phyloP scores from a whole-genome alignment of 2,888 invertebrate species.

The Zelleria hepariella region DNA sequence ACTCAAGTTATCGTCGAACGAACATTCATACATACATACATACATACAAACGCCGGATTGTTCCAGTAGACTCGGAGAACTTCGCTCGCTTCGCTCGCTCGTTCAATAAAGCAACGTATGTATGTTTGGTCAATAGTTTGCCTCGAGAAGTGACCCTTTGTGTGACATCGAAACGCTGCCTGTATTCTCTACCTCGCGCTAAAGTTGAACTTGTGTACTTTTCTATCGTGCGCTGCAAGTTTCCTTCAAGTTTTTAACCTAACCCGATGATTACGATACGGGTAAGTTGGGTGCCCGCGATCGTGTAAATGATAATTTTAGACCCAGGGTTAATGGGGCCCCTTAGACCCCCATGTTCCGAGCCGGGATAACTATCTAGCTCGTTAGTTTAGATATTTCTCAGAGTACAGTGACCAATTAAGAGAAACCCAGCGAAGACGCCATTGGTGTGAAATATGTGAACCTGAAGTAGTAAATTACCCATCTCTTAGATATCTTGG shows the following conservation, averaged over 20 bases:
- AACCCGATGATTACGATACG: background rate
- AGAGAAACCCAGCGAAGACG: background rate
- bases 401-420: background rate
- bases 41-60: too few species aligned
- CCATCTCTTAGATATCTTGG: background rate
- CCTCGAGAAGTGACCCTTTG: too few species aligned
- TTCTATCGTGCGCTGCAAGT: background rate
- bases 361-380: background rate
- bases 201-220: background rate
- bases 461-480: background rate
- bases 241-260: background rate
- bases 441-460: background rate
- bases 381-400: background rate
- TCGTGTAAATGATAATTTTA: constrained; percentile 4
- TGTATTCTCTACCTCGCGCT: background rate
- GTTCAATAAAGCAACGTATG: too few species aligned
- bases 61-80: too few species aligned
- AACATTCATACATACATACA: too few species aligned
- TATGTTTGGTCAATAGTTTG: too few species aligned
- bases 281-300: background rate
- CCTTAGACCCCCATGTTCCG: background rate
- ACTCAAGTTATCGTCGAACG: too few species aligned
- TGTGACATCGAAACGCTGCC: too few species aligned
- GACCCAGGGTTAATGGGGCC: background rate
- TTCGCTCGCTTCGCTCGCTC: too few species aligned